Base-by-base conservation (phyloP, 2,113 vertebrate species). In the Andinoacara biseriatus region DNA sequence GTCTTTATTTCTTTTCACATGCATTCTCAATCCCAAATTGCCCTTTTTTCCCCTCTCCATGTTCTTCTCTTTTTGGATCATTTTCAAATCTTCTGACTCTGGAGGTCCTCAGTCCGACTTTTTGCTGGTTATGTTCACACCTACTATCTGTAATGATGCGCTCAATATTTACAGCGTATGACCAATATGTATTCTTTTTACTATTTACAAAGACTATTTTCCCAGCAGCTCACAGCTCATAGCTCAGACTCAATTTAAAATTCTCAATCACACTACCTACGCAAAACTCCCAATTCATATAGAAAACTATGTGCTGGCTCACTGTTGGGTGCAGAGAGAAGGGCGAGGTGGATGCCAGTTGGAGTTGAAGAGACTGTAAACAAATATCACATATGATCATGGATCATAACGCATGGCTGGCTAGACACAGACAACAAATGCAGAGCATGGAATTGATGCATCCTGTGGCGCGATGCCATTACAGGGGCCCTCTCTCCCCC, bases 21-120 rank as follows among this genome's bases (percentile, higher is more conserved):
- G 85, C 79, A 81, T 86, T 86, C 80, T 83, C 67, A 60, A 75
- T 86, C 81, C 78, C 74, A 82, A 77, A 84, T 80, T 58, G 76
- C 35, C 40, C 43, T 35, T 56, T 77, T 46, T 78, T 13, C 17
- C 24, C 22, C 49, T n/a, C 62, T 43, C 17, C 0, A 75, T 89
- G 78, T 85, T 86, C 60, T 87, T 82, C 80, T 90, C 54, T 88
- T 85, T 90, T 91, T 88, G 81, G 76, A 87, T 90, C 76, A 52
- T 85, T 87, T 87, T 88, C 52, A 80, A 87, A 91, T 83, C 83
- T 75, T 67, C 62, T 65, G 74, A 63, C 82, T 87, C 86, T 26
- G 62, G 52, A 76, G 35, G 74, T 33, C 57, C 78, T 79, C 2
- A 1, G 67, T 65, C 31, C 63, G 43, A 60, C 60, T 9, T 62